phyloP scores from a whole-genome alignment of 2,113 vertebrate species.

The Scatophagus argus region DNA sequence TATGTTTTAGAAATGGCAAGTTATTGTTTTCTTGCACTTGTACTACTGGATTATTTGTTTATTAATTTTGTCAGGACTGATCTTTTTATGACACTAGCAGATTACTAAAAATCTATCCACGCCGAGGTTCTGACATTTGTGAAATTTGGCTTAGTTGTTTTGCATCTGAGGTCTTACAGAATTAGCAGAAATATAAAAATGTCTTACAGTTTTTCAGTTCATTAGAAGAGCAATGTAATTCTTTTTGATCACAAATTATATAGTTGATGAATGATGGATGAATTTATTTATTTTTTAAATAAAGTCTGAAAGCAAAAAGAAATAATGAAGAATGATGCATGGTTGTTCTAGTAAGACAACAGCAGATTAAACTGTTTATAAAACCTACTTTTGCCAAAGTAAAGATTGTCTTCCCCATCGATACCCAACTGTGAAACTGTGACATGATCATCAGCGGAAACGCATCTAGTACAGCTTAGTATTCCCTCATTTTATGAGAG shows the following conservation, averaged over 20 bases:
- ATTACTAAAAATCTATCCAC: background rate
- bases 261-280: too few species aligned
- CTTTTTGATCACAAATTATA: background rate
- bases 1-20: too few species aligned
- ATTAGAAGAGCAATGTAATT: background rate
- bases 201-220: background rate
- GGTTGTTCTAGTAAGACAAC: background rate
- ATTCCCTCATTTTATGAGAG: conserved; percentile 19
- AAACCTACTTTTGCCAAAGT: background rate
- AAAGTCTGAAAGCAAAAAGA: background rate
- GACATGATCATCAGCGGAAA: background rate
- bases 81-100: background rate
- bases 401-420: conserved; percentile 16
- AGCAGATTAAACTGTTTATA: conserved; percentile 1
- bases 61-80: too few species aligned
- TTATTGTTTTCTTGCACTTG: too few species aligned
- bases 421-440: background rate
- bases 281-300: background rate
- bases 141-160: background rate
- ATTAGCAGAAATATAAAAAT: background rate
- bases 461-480: conserved; percentile 7
- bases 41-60: too few species aligned
- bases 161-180: background rate
- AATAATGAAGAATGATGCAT: conserved; percentile 23
- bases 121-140: background rate